These are phyloP conservation scores for Melanerpes aurifrons DNA, from an alignment of 2,113 vertebrate species.

Conservation along the genomic window DNA sequence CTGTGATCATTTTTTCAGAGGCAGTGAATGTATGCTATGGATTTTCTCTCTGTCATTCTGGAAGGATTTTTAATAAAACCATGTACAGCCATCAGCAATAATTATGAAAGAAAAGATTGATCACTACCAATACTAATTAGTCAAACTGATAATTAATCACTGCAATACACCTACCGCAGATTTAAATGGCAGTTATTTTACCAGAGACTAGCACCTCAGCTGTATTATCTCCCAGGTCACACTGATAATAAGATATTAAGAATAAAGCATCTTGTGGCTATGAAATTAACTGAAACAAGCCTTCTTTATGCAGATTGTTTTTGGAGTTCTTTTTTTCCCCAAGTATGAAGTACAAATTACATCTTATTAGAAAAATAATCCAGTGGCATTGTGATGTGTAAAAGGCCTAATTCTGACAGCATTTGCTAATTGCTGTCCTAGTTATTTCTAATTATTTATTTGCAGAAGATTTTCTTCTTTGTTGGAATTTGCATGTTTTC, in stretches of 20 bases:
- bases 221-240: conserved; percentile 32
- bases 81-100: conserved; percentile 54
- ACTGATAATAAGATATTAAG: conserved; percentile 19
- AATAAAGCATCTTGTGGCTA: neutral
- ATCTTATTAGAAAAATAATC: neutral
- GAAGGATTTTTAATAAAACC: conserved; percentile 26
- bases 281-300: conserved; percentile 25
- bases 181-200: conserved; percentile 61
- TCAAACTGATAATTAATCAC: conserved; percentile 59
- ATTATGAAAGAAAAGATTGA: conserved; percentile 64
- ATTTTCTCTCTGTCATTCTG: conserved; percentile 16
- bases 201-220: neutral
- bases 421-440: neutral
- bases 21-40: neutral
- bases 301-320: neutral
- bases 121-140: conserved; percentile 64
- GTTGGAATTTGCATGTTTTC: neutral
- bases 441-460: neutral
- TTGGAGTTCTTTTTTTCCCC: neutral
- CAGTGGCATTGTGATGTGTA: neutral
- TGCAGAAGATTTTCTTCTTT: neutral
- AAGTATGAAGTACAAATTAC: neutral
- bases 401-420: neutral
- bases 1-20: neutral
- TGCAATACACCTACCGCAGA: neutral